A percentile compares a stretch with the other conserved stretches of the same genome.
Evolutionary conservation across 2,113 vertebrate species (phyloP).

Genomic region (Elaphurus davidianus): DNA sequence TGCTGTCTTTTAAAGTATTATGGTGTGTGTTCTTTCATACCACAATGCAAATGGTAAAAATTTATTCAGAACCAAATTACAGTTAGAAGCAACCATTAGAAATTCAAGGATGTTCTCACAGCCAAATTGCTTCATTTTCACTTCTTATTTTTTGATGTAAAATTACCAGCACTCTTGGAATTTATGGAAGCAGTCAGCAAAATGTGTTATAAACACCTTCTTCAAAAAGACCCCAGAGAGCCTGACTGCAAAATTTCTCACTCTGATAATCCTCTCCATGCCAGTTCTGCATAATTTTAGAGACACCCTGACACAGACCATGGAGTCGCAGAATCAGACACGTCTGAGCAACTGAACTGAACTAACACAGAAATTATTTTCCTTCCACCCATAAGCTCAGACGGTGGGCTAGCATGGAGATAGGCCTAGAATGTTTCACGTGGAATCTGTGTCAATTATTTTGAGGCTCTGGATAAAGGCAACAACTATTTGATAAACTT

Average conservation of each 20-base stretch:
- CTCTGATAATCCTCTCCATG: conserved; percentile 42
- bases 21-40: not conserved
- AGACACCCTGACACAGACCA: not conserved
- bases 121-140: conserved; percentile 57
- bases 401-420: not conserved
- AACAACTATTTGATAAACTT: not conserved
- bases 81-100: conserved; percentile 42
- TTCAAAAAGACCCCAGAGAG: conserved; percentile 37
- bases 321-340: not conserved
- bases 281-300: conserved; percentile 39
- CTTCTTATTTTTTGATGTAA: conserved; percentile 51
- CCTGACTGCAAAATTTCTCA: not conserved
- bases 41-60: conserved; percentile 28
- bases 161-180: conserved; percentile 51
- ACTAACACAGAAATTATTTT: conserved; percentile 32
- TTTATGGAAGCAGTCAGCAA: conserved; percentile 62
- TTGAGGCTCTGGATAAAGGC: not conserved
- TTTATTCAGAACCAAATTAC: conserved; percentile 50
- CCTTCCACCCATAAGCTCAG: not conserved
- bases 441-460: not conserved
- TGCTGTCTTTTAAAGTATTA: not conserved
- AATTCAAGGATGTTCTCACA: conserved; percentile 45
- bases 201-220: conserved; percentile 66
- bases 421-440: not conserved
- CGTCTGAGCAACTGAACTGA: not conserved